Percentiles rank a stretch among this genome's conserved stretches.
phyloP scores from a whole-genome alignment of 2,888 invertebrate genomes.

The Caradrina kadenii region DNA sequence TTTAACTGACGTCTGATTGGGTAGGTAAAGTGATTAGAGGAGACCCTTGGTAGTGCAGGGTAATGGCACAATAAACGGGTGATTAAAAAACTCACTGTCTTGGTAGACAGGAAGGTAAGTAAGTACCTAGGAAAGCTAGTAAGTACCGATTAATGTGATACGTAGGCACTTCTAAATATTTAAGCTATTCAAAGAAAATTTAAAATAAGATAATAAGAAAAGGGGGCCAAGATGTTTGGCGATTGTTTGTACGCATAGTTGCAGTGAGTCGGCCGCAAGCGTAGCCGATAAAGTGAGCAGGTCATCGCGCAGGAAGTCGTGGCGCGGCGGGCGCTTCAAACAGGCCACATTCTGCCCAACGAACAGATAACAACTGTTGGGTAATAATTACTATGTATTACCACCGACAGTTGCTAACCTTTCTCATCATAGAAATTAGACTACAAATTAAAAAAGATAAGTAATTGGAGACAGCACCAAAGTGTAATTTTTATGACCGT shows the following conservation, averaged over 20 bases:
- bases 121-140: too few species aligned
- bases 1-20: not conserved
- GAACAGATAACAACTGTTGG: slow-evolving; percentile 79
- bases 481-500: slow-evolving; percentile 52
- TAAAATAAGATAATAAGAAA: slow-evolving; percentile 18
- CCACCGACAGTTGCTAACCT: slow-evolving; percentile 72
- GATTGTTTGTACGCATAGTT: slow-evolving; percentile 45
- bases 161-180: too few species aligned
- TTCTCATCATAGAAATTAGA: slow-evolving; percentile 67
- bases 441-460: slow-evolving; percentile 53
- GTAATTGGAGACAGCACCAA: slow-evolving; percentile 24
- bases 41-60: too few species aligned
- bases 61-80: too few species aligned
- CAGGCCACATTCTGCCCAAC: slow-evolving; percentile 68
- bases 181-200: too few species aligned
- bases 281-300: slow-evolving; percentile 71
- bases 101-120: too few species aligned
- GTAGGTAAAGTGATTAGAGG: too few species aligned
- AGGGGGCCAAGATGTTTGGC: slow-evolving; percentile 45
- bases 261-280: slow-evolving; percentile 56
- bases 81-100: too few species aligned
- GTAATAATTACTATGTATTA: slow-evolving; percentile 77
- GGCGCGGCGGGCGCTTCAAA: slow-evolving; percentile 74
- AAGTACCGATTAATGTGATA: too few species aligned
- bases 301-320: slow-evolving; percentile 88